These are phyloP conservation scores for Orthosia incerta DNA, from an alignment of 2,888 invertebrate species.

Conservation along the genomic window DNA sequence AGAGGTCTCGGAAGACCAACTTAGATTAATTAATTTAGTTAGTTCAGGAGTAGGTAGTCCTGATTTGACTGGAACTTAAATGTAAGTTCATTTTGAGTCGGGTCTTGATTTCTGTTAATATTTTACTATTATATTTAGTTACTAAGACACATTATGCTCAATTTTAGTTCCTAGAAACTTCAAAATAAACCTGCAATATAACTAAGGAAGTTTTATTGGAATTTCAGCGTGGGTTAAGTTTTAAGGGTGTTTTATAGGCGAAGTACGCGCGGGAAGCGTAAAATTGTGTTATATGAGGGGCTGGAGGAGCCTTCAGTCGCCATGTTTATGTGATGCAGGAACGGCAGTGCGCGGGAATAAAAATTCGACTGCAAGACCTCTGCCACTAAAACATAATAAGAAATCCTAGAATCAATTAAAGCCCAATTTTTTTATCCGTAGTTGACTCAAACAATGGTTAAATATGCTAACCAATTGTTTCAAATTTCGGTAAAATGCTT, in stretches of 20 bases:
- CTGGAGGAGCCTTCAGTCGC: conserved; percentile 42
- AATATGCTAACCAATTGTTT: too few relatives aligned
- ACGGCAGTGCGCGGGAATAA: conserved; percentile 62
- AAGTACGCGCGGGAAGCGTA: conserved; percentile 57
- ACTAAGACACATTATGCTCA: conserved; percentile 65
- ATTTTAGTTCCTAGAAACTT: conserved; percentile 70
- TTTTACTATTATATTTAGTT: conserved; percentile 24
- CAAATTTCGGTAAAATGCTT: too few relatives aligned
- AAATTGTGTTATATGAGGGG: conserved; percentile 69
- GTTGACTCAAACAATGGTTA: too few relatives aligned
- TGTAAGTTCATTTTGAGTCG: conserved; percentile 76
- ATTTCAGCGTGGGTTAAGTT: conserved; percentile 47
- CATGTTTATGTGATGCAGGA: conserved; percentile 67
- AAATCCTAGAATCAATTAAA: too few relatives aligned
- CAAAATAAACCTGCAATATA: conserved; percentile 58
- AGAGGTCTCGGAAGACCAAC: conserved; percentile 13
- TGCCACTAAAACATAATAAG: conserved; percentile 4
- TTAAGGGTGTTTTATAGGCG: conserved; percentile 60
- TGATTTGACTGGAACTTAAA: conserved; percentile 77
- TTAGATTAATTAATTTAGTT: conserved; percentile 3
- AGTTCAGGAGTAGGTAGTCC: conserved; percentile 44
- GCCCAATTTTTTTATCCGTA: too few relatives aligned
- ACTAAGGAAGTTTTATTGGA: conserved; percentile 62
- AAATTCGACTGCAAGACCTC: conserved; percentile 46
- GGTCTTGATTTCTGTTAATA: conserved; percentile 60